Evolutionary conservation across 53 echinoderm and acorn worm genomes (phyloP).

Genomic region (Hippasteria phrygiana): DNA sequence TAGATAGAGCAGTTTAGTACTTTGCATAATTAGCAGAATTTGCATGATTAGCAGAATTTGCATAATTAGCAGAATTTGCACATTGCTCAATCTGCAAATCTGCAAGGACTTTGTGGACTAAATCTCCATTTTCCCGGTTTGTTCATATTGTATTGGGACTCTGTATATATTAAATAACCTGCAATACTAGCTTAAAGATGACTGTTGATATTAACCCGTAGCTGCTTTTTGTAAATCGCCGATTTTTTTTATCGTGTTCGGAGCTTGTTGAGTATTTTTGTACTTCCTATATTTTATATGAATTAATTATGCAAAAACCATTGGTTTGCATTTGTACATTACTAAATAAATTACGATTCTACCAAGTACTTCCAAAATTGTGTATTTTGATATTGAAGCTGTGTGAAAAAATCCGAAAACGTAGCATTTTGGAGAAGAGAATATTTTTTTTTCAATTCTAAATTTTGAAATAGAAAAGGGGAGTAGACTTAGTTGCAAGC

Average conservation of each 20-base stretch:
- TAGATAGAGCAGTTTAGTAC: neutral
- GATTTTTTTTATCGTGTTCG: neutral
- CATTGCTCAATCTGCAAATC: neutral
- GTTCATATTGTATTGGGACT: neutral
- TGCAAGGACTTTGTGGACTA: too few relatives aligned
- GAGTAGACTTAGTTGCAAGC: too few relatives aligned
- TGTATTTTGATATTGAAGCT: neutral
- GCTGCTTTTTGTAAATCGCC: conserved; percentile 9
- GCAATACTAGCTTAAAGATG: neutral
- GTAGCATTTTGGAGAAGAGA: too few relatives aligned
- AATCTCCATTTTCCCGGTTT: neutral
- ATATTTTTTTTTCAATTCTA: too few relatives aligned
- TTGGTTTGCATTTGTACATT: neutral
- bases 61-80: neutral
- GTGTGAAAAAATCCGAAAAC: too few relatives aligned
- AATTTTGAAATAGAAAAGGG: too few relatives aligned
- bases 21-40: neutral
- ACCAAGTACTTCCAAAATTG: neutral
- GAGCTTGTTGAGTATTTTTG: neutral
- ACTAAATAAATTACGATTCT: neutral
- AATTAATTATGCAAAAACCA: neutral
- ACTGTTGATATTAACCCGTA: neutral
- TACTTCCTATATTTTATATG: conserved; percentile 3
- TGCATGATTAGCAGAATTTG: neutral
- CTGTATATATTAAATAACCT: neutral